phyloP scores from a whole-genome alignment of 2,113 vertebrate species.

The Porphyrio hochstetteri region DNA sequence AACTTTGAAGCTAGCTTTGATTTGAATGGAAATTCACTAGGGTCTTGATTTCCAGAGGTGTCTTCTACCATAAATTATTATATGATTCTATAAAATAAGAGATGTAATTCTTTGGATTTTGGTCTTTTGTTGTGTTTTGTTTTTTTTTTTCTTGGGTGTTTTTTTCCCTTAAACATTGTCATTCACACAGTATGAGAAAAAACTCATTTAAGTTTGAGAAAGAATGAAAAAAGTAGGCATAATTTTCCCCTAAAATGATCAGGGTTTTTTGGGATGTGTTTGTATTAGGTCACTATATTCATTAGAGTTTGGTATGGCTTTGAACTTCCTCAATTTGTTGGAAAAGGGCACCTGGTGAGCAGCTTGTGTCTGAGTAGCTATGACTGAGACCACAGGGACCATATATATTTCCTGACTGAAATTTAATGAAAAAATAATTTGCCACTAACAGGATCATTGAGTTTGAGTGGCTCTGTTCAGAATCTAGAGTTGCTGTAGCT shows the following conservation, averaged over 20 bases:
- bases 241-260: background rate
- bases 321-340: background rate
- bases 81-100: background rate
- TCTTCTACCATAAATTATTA: background rate
- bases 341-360: background rate
- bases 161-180: background rate
- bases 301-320: background rate
- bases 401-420: slow-evolving; percentile 3
- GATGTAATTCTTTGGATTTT: background rate
- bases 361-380: background rate
- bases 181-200: background rate
- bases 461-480: background rate
- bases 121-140: background rate
- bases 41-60: background rate
- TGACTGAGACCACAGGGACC: background rate
- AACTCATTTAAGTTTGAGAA: background rate
- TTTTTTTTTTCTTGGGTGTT: background rate
- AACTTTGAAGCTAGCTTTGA: background rate
- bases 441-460: background rate
- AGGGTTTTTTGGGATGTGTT: background rate
- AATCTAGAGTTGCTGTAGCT: background rate
- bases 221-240: background rate
- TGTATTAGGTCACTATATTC: background rate
- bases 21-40: background rate
- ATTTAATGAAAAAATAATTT: slow-evolving; percentile 13